Evolutionary conservation across 2,888 invertebrate species (phyloP), one percentile per base, ranked within the genome.

Genomic region (Scaptodrosophila latifasciaeformis): DNA sequence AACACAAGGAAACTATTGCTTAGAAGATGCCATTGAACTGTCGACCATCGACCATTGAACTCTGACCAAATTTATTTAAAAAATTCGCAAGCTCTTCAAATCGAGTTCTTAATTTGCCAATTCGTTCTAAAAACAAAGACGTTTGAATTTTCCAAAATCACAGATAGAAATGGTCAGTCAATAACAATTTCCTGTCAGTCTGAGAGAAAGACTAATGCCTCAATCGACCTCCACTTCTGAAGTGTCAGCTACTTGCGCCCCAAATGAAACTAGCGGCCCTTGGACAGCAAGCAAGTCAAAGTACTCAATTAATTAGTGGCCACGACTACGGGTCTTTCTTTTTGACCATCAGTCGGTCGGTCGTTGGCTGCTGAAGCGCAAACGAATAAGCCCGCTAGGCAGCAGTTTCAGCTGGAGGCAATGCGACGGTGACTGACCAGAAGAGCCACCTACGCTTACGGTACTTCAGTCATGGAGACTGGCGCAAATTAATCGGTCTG

Each of bases 171-270:
- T 64, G 50, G 60, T 54, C 50, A 51, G 59, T 49, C 51, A 54
- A 76, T 71, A 69, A 65, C 59, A 66, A 74, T 75, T 75, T 75
- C 74, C 75, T 76, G 75, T 62, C 75, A 77, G 65, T 80, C 70
- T 64, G 60, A 47, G 59, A 59, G 67, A 59, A 45, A 62, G 57
- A 60, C 61, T 31, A 45, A 34, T 29, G 46, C 52, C 62, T 59
- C 48, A 45, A 62, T 61, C 52, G 57, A 44, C 59, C 49, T 48
- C 54, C 56, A 46, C 37, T 34, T 12, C 21, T 29, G 31, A 30
- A 50, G 48, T 48, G 39, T 30, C 19, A 49, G 17, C 49, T 47
- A 40, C 57, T 55, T 17, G 10, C 37, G 7, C 49, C 49, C 44
- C 45, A 30, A 29, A 34, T 44, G 40, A 43, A 40, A 49, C 29